These are phyloP conservation scores for Acanthisitta chloris DNA, from an alignment of 2,113 vertebrate genomes.

Conservation along the genomic window DNA sequence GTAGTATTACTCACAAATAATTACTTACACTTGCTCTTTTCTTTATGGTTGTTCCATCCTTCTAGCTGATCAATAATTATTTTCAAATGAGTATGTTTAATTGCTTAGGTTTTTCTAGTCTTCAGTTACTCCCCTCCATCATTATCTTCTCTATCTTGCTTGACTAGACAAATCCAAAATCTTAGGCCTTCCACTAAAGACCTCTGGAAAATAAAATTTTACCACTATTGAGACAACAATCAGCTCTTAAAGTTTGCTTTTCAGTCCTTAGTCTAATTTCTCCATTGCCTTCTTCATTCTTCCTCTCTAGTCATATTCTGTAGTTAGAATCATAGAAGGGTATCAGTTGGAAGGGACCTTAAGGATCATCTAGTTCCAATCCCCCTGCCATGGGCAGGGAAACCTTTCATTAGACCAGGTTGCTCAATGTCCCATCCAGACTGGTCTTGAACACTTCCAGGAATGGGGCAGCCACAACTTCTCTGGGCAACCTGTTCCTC, in stretches of 20 bases:
- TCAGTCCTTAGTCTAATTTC: background rate
- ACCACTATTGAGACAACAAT: background rate
- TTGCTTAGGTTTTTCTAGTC: background rate
- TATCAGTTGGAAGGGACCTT: background rate
- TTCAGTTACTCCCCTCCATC: background rate
- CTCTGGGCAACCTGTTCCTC: background rate
- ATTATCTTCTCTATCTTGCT: background rate
- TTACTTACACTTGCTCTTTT: background rate
- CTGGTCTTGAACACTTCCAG: too few relatives aligned
- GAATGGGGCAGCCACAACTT: background rate
- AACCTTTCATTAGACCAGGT: background rate
- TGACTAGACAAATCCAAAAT: background rate
- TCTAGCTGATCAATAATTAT: background rate
- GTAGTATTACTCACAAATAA: background rate
- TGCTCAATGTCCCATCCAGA: background rate
- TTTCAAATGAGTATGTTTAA: background rate
- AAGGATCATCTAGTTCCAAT: background rate
- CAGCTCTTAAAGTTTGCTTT: background rate
- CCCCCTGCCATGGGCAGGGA: background rate
- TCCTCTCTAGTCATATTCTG: fast-evolving
- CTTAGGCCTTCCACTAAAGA: background rate
- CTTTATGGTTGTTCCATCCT: background rate
- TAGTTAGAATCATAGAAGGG: background rate
- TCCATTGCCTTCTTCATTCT: background rate
- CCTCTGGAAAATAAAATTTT: background rate